Base-by-base conservation (phyloP, 1,140 invertebrate genomes). In the Venturia canescens region DNA sequence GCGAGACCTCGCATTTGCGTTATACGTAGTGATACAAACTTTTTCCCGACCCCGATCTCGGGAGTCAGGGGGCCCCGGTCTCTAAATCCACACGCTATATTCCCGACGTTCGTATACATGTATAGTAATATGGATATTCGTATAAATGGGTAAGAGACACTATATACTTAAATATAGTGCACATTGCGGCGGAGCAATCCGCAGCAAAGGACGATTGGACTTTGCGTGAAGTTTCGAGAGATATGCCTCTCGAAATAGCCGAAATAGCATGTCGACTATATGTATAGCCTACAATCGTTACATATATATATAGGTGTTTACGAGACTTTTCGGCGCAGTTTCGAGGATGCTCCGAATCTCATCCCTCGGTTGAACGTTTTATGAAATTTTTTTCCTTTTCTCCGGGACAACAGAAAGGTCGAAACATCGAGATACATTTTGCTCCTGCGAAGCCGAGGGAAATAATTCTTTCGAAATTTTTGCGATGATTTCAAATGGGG, bases 191-290 rank as follows among this genome's bases (percentile, higher is more conserved):
- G 50, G 50, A 4, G 50, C 50, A 53, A 69, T 69, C 67, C 26
- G 18, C 26, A 69, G 67, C 29, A 34, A 69, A 69, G 67, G 67
- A 29, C 67, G 27, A 69, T 69, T 69, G 67, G 27, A 69, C 67
- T 69, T 69, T 69, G 29, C 67, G 67, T 31, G 29, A 29, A 69
- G 67, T 69, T 69, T 69, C 67, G 16, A 69, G 27, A 69, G 67
- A 69, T 26, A 66, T 29, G 67, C 67, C 67, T 69, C 29, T 31
- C 26, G 26, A 34, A 53, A 69, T 29, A n/a, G 67, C 67, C 67
- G 29, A 69, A 69, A 69, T 69, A 27, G 50, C 50, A 53, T 26
- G 63, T 16, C 15, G 27, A 69, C 67, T 69, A 18, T 66, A 66
- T 60, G 16, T 66, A 66, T 23, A 69, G 3, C 29, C 34, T 38